Base-by-base conservation (phyloP, 2,888 invertebrate genomes). In the Drosophila atripex region DNA sequence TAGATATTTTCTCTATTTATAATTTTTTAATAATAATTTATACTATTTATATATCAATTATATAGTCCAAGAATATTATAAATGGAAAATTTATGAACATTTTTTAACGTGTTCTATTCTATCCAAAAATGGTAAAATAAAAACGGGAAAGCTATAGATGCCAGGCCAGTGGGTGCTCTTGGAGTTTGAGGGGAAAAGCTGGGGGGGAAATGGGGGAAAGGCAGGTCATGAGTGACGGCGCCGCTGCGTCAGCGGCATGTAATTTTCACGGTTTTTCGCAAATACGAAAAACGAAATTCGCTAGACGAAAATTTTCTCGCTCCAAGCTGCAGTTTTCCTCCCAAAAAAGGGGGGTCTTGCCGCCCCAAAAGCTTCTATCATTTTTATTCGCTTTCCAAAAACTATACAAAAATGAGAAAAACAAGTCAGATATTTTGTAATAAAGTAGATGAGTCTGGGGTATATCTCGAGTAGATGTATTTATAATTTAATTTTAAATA, bases 241-340 rank as follows among this genome's bases (percentile, higher is more conserved):
- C 68, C 85, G 77, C 82, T 85, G 86, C 78, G 68, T 82, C 80
- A 82, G 83, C 78, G 80, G 78, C 86, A 82, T 82, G 86, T 83
- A 78, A 79, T 79, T 79, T 83, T 71, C 76, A 77, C 76, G 70
- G 77, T 76, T 77, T 85, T 80, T 77, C 76, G 74, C 77, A 85
- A 79, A 83, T 80, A 78, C 82, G 71, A 69, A 77, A 78, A 84
- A 78, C 75, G 63, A 73, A 73, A 79, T 63, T 51, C 61, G 73
- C 77, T 80, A 73, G 82, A 82, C 72, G 75, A 73, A 61, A 53
- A 68, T 41, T 60, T 21, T 28, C 61, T n/a, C 11, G 38, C 47
- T 28, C 60, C 43, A 3, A 51, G 23, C 23, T 18, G 30, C 30
- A 28, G 11, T n/a, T 11, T 47, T 28, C 30, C 16, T 5, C 16